phyloP scores from a whole-genome alignment of 1,140 invertebrate species.

The Diabrotica virgifera region DNA sequence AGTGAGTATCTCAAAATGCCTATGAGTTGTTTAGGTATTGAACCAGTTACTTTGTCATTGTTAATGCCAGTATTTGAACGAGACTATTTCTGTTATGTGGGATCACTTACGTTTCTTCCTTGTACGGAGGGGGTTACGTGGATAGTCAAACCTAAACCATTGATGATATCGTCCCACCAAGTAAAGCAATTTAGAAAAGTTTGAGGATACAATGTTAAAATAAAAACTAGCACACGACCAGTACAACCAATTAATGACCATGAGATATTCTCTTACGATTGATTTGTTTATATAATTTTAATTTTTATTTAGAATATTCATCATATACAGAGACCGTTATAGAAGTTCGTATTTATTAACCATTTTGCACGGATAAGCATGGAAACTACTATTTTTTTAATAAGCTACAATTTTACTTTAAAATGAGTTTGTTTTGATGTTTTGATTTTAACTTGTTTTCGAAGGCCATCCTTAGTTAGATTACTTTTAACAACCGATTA shows the following conservation, averaged over 20 bases:
- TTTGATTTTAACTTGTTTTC: too few relatives aligned
- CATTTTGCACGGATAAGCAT: too few relatives aligned
- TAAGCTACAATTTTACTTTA: too few relatives aligned
- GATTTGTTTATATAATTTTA: not conserved
- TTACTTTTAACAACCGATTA: slow-evolving; percentile 52
- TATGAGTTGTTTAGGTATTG: slow-evolving; percentile 45
- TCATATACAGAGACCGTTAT: too few relatives aligned
- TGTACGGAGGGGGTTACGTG: slow-evolving; percentile 80
- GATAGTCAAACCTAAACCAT: slow-evolving; percentile 75
- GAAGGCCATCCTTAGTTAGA: slow-evolving; percentile 52
- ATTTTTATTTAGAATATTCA: too few relatives aligned
- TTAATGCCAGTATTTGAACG: slow-evolving; percentile 51
- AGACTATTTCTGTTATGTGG: slow-evolving; percentile 70
- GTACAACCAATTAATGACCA: slow-evolving; percentile 51
- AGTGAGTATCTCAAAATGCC: slow-evolving; percentile 48
- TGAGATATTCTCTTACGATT: slow-evolving; percentile 38
- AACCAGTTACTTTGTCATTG: slow-evolving; percentile 55
- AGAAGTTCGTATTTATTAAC: too few relatives aligned
- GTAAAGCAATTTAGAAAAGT: slow-evolving; percentile 54
- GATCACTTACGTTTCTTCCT: slow-evolving; percentile 81
- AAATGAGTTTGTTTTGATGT: too few relatives aligned
- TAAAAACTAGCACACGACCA: slow-evolving; percentile 50
- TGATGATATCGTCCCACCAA: slow-evolving; percentile 69
- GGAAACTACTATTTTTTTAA: too few relatives aligned
- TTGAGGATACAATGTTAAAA: slow-evolving; percentile 41